Conservation (phyloP, 2,797 vertebrate genomes). For the Phrynocephalus vlangalii region DNA sequence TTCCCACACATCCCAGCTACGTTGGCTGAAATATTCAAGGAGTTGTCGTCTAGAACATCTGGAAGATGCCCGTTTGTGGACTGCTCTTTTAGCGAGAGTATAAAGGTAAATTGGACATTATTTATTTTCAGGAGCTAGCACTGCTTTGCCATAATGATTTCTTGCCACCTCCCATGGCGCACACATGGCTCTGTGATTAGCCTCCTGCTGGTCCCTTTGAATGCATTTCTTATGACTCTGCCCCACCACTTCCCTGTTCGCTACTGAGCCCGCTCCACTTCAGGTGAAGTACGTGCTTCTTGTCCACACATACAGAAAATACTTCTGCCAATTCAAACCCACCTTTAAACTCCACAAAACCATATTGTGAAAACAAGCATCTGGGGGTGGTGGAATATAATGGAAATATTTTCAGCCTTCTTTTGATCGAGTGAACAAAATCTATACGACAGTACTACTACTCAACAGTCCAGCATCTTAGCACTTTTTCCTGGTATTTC, state of each 20-base stretch:
- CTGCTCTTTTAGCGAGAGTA: constrained; percentile 38
- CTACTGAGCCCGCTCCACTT: constrained; percentile 56
- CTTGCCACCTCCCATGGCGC: constrained; percentile 54
- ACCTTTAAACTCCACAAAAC: background rate
- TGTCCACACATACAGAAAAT: constrained; percentile 35
- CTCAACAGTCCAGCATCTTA: background rate
- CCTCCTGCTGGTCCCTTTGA: constrained; percentile 65
- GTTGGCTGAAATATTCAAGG: background rate
- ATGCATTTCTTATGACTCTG: constrained; percentile 43
- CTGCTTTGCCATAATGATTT: constrained; percentile 65
- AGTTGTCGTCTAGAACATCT: background rate
- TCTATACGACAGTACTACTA: background rate
- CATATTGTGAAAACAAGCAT: background rate
- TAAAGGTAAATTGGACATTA: constrained; percentile 54
- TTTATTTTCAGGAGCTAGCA: constrained; percentile 58
- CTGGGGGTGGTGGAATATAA: background rate
- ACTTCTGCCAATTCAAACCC: background rate
- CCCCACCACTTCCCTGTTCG: constrained; percentile 28
- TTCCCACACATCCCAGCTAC: background rate
- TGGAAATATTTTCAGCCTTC: background rate
- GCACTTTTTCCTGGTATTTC: background rate
- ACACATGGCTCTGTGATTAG: constrained; percentile 67
- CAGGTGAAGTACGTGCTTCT: constrained; percentile 55
- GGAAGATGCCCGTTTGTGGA: background rate
- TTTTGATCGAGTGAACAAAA: background rate